Base-by-base conservation (phyloP, 2,888 invertebrate species). In the Lasioglossum vierecki region DNA sequence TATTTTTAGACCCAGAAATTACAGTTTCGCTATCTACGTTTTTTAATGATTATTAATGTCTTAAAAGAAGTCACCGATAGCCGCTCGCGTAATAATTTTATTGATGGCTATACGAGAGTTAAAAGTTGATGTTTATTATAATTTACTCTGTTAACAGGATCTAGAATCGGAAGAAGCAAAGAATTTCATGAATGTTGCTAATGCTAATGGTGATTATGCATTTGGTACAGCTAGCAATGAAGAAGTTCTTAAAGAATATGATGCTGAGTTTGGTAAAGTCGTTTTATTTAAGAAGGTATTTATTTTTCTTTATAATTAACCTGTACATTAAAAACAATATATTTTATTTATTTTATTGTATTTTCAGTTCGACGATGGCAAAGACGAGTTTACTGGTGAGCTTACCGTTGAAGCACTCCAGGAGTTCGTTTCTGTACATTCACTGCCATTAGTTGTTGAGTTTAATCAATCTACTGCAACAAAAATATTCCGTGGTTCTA, bases 401-500 rank as follows among this genome's bases (percentile, higher is more conserved):
- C 93, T 96, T 66, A 96, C 95, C 26, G 96, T 96, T 86, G 97
- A 97, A 41, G 95, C 95, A 79, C 95, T 99, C 91, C 97, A 97
- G 95, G 97, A 97, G 92, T 99, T 99, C 96, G 97, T 99, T 90
- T 96, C 96, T 87, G 96, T 97, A 68, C 97, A 99, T 94, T 97
- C 98, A 79, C 96, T 99, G 94, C 99, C 99, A 35, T 95, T 98
- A 88, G 97, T 99, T 89, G 98, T 99, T 80, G 99, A 99, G 95
- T 99, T 99, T 96, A 99, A 98, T 91, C 99, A 99, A 93, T 98
- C 99, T 95, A 99, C 99, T 49, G 99, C 99, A 18, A 98, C 98
- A 94, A 99, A 99, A 95, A 99, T 99, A 95, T 99, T 99, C 95
- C 99, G 99, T 79, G 99, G 99, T 91, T 98, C 99, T 85, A 98